A percentile compares a stretch with the other conserved stretches of the same genome.
Conservation (phyloP, 1,140 invertebrate genomes). For the Ceratosolen fusciceps region DNA sequence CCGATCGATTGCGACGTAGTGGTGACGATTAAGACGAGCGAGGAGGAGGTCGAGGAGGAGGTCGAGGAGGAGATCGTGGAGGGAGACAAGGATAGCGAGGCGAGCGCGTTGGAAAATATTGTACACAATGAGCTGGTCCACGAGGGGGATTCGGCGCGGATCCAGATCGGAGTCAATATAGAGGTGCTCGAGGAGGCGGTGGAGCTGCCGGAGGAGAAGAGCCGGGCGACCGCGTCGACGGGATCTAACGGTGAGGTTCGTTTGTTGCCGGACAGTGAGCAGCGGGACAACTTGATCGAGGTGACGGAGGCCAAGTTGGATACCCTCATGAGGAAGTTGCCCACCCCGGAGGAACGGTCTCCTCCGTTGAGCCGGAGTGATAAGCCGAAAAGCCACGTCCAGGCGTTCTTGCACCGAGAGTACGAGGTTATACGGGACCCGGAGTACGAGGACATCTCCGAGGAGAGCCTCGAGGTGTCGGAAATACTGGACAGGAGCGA, state of each 20-base stretch:
- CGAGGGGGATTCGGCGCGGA: conserved; percentile 26
- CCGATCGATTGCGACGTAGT: conserved; percentile 2
- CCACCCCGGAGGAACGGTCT: conserved; percentile 15
- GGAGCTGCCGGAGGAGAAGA: conserved; percentile 23
- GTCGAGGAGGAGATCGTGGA: conserved; percentile 47
- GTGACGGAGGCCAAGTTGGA: conserved; percentile 57
- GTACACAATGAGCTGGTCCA: background rate
- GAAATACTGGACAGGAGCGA: conserved; percentile 66
- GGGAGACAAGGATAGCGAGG: conserved; percentile 29
- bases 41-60: conserved; percentile 34
- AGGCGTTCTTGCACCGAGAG: conserved; percentile 49
- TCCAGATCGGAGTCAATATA: conserved; percentile 56
- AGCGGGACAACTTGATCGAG: conserved; percentile 64
- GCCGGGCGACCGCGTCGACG: conserved; percentile 4
- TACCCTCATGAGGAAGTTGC: conserved; percentile 56
- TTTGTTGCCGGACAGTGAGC: conserved; percentile 61
- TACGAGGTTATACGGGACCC: conserved; percentile 61
- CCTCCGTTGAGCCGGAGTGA: conserved; percentile 3
- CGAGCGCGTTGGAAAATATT: background rate
- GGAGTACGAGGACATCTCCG: conserved; percentile 69
- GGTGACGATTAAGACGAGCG: background rate
- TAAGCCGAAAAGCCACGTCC: conserved; percentile 12
- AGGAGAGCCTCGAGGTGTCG: conserved; percentile 68
- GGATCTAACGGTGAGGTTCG: conserved; percentile 51
- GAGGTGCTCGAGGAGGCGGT: conserved; percentile 52